Evolutionary conservation across 2,797 vertebrate species (phyloP).

Genomic region (Pempheris klunzingeri): DNA sequence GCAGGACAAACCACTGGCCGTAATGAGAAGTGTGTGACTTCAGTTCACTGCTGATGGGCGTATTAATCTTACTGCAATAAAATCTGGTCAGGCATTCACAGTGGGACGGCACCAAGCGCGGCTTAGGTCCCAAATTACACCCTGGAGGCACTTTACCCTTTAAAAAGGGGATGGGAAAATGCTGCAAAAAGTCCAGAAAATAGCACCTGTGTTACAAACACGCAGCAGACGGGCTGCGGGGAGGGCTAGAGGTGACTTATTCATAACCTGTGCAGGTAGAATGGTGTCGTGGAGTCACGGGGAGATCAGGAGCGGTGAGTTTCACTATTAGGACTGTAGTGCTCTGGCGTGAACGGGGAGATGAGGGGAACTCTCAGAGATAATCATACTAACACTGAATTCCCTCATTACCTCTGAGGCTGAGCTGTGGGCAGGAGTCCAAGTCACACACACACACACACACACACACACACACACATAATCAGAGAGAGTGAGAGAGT

Average conservation of each 20-base stretch:
- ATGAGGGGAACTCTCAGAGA: conserved; percentile 64
- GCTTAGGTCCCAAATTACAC: conserved; percentile 70
- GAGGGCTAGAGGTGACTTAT: conserved; percentile 42
- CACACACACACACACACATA: conserved; percentile 29
- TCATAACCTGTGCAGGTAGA: conserved; percentile 29
- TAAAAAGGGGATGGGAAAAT: conserved; percentile 57
- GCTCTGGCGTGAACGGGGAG: conserved; percentile 41
- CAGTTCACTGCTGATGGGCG: conserved; percentile 56
- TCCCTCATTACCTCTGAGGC: conserved; percentile 70
- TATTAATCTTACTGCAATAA: conserved; percentile 78
- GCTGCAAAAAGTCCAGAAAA: conserved; percentile 51
- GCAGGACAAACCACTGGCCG: conserved; percentile 45
- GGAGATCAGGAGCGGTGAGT: conserved; percentile 43
- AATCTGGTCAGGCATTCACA: conserved; percentile 65
- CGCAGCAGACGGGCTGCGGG: conserved; percentile 12
- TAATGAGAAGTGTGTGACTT: conserved; percentile 64
- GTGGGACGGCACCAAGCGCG: conserved; percentile 43
- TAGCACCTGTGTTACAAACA: conserved; percentile 64
- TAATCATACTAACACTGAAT: conserved; percentile 72
- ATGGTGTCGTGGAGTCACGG: conserved; percentile 29
- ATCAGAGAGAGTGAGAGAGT: conserved; percentile 17
- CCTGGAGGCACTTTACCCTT: conserved; percentile 73
- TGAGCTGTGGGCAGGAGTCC: conserved; percentile 65
- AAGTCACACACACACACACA: conserved; percentile 51
- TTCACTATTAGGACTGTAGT: conserved; percentile 57